A percentile compares a stretch with the other conserved stretches of the same genome.
Evolutionary conservation across 2,113 vertebrate species (phyloP).

Genomic region (Vidua chalybeata): DNA sequence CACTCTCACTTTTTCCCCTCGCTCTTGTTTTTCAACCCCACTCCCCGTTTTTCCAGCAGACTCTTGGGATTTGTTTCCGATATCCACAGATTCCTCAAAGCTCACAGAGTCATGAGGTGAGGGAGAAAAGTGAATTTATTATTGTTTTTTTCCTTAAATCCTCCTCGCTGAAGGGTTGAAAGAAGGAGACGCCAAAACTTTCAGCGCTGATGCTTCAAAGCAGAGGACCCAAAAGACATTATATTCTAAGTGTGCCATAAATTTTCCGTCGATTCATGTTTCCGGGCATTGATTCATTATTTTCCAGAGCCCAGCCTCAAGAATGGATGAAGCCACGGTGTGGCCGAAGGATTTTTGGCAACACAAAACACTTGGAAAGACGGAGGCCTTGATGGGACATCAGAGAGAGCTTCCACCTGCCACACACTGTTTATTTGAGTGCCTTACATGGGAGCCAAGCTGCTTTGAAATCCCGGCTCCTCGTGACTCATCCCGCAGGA

Average conservation of each 20-base stretch:
- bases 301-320: not conserved
- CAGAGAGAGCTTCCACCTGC: constrained; percentile 68
- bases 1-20: accelerated
- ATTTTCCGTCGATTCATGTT: constrained; percentile 49
- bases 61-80: accelerated
- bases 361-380: not conserved
- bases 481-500: constrained; percentile 46
- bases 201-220: not conserved
- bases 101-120: not conserved
- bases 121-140: not conserved
- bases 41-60: not conserved
- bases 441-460: constrained; percentile 66
- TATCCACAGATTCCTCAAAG: not conserved
- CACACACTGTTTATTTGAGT: constrained; percentile 53
- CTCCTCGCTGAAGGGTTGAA: not conserved
- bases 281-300: constrained; percentile 48
- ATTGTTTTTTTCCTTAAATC: accelerated
- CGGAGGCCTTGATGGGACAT: not conserved
- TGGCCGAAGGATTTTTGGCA: constrained; percentile 23
- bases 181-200: not conserved
- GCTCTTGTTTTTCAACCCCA: not conserved
- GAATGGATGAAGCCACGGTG: constrained; percentile 32
- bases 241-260: not conserved
- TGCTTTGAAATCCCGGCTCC: constrained; percentile 55
- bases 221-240: not conserved